phyloP scores from a whole-genome alignment of 2,888 invertebrate species.

The Spicauda simplicius region DNA sequence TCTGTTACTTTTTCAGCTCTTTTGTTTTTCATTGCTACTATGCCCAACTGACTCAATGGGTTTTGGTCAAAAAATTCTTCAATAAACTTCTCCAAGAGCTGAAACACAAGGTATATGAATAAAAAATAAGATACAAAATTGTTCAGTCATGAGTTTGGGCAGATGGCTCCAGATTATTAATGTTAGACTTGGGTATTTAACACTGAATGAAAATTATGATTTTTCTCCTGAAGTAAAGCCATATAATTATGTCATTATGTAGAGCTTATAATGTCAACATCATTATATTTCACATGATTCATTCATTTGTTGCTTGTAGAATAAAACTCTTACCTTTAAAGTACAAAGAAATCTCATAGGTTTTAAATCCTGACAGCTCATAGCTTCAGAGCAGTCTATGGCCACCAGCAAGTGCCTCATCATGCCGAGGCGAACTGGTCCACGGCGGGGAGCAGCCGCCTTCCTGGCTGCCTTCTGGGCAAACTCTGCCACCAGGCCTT shows the following conservation, averaged over 20 bases:
- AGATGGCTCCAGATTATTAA: background rate
- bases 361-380: conserved; percentile 97
- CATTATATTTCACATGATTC: too few relatives aligned
- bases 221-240: too few relatives aligned
- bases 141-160: background rate
- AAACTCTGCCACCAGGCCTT: conserved; percentile 95
- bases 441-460: conserved; percentile 88
- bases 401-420: conserved; percentile 98
- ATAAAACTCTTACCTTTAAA: conserved; percentile 91
- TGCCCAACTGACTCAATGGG: conserved; percentile 98
- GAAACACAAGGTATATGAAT: conserved; percentile 52
- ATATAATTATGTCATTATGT: too few relatives aligned
- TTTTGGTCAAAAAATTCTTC: conserved; percentile 99
- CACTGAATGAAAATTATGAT: too few relatives aligned
- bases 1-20: conserved; percentile 96
- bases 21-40: conserved; percentile 96
- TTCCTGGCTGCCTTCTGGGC: conserved; percentile 95
- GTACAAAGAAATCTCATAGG: conserved; percentile 95
- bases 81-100: conserved; percentile 96
- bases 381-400: conserved; percentile 96
- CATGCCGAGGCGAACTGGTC: conserved; percentile 96
- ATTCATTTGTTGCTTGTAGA: too few relatives aligned
- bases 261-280: too few relatives aligned
- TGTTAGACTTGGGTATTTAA: too few relatives aligned
- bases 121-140: too few relatives aligned